Base-by-base conservation (phyloP, 2,113 vertebrate species). In the Scatophagus argus region DNA sequence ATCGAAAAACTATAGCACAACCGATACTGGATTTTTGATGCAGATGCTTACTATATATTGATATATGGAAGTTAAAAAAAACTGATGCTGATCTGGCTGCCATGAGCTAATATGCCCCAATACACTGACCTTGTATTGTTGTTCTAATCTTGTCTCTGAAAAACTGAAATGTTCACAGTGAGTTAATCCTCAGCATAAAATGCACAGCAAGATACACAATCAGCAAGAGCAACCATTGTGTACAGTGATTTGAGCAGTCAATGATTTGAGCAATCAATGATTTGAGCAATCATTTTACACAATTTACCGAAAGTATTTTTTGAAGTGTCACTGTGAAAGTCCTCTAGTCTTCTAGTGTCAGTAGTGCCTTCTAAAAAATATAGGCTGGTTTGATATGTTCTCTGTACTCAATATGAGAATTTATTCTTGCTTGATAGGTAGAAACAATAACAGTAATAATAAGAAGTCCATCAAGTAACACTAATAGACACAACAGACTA, bases 341-440 rank as follows among this genome's bases (percentile, higher is more conserved):
- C 25, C 10, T 21, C 10, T 3, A 13, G 8, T 52, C 32, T 7
- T 27, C 6, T 25, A 3, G 6, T 59, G 10, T 31, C 65, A 27
- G 21, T 36, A n/a, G 43, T 52, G 54, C 47, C 44, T 41, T 9
- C n/a, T 63, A 12, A 44, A 55, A 44, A 31, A 31, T 8, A 36
- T 29, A 52, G 8, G 60, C 29, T 19, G 1, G 7, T 46, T 62
- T 38, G 29, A 55, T 36, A 47, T 27, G 41, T 60, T 2, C 51
- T 51, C 7, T 9, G 2, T 34, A 36, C 56, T 54, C 34, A 43
- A 19, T 36, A 12, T 34, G 9, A 51, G 5, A 44, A 59, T 52
- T 13, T 31, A 54, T 44, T 81, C 58, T 54, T 56, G 39, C 76
- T 79, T 79, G n/a, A 55, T 21, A 56, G n/a, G 23, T 55, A 12